phyloP scores from a whole-genome alignment of 2,113 vertebrate species.

The Protobothrops flavoviridis region DNA sequence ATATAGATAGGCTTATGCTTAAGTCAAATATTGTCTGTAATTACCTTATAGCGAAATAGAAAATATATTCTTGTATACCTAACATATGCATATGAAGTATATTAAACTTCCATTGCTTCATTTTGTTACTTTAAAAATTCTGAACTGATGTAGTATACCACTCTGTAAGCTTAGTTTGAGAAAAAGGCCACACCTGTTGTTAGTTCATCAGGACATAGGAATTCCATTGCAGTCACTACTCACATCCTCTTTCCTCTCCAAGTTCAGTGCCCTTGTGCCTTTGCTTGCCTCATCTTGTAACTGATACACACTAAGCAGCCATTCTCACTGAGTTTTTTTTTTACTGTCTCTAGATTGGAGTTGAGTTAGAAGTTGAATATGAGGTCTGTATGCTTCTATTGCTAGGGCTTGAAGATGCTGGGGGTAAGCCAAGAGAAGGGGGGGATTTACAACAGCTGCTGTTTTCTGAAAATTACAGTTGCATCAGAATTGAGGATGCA shows the following conservation, averaged over 20 bases:
- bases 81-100: neutral
- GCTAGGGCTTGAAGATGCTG: neutral
- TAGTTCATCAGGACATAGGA: conserved; percentile 39
- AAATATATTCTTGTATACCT: neutral
- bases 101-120: neutral
- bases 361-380: neutral
- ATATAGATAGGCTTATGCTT: neutral
- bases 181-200: conserved; percentile 56
- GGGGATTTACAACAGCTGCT: conserved; percentile 14
- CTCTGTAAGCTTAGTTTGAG: conserved; percentile 1
- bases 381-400: conserved; percentile 17
- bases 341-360: neutral
- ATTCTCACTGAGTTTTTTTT: neutral
- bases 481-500: conserved; percentile 8
- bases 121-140: neutral
- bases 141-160: neutral
- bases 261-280: neutral
- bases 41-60: neutral
- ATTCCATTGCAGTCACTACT: conserved; percentile 52
- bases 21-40: neutral
- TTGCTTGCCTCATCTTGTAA: neutral
- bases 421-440: neutral
- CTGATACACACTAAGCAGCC: neutral
- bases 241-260: conserved; percentile 42
- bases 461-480: conserved; percentile 36